Conservation (phyloP, 1,140 invertebrate species). For the Thalassaphorura encarpata region DNA sequence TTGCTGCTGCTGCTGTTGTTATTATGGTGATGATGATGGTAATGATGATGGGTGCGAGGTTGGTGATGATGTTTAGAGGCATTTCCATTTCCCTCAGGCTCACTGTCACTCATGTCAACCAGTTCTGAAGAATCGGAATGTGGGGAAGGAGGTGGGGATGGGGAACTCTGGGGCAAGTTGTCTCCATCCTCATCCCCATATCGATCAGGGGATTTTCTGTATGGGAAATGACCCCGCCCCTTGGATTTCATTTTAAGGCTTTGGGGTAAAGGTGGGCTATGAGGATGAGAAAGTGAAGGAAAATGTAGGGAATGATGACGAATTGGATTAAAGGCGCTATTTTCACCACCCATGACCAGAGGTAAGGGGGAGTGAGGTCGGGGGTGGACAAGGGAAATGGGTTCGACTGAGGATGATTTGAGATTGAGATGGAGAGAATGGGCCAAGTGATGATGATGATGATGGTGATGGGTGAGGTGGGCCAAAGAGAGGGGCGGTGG, state of each 20-base stretch:
- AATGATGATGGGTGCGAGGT: neutral
- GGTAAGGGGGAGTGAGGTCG: constrained; percentile 12
- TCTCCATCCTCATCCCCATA: constrained; percentile 14
- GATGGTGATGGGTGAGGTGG: constrained; percentile 22
- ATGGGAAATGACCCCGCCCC: neutral
- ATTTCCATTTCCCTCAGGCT: constrained; percentile 24
- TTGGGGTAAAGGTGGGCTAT: constrained; percentile 33
- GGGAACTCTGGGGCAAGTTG: constrained; percentile 17
- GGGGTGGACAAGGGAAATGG: constrained; percentile 10
- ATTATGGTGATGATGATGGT: constrained; percentile 4
- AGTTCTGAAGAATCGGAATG: constrained; percentile 27
- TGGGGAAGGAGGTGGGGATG: constrained; percentile 22
- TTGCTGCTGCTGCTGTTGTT: constrained; percentile 20
- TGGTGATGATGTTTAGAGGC: no score
- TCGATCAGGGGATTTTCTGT: constrained; percentile 6
- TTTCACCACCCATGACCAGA: constrained; percentile 65
- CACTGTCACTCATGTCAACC: constrained; percentile 31
- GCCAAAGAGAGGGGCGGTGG: constrained; percentile 33
- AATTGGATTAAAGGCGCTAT: constrained; percentile 67
- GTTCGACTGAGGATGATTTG: constrained; percentile 8
- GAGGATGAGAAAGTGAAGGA: constrained; percentile 37
- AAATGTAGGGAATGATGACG: constrained; percentile 28
- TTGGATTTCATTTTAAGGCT: no score
- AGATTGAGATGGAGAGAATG: constrained; percentile 8
- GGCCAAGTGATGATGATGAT: neutral